Evolutionary conservation across 64 coral and sea anemone species (phyloP).

Genomic region (Platygyra sinensis): DNA sequence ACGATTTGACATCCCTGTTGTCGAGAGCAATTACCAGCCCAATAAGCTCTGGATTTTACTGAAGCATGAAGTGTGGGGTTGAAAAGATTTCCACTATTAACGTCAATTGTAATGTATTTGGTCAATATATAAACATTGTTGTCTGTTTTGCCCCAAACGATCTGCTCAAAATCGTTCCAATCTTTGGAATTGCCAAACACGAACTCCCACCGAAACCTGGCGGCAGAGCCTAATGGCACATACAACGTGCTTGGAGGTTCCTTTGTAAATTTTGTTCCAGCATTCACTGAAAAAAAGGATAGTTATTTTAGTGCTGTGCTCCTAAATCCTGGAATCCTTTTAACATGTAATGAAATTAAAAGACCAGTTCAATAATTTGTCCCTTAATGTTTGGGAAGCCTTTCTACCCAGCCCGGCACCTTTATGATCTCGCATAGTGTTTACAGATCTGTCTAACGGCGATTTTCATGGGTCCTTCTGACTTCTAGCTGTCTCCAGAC

Average conservation of each 20-base stretch:
- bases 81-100: neutral
- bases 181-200: neutral
- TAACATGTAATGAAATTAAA: too few species aligned
- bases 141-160: slow-evolving; percentile 6
- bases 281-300: neutral
- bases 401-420: too few species aligned
- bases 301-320: too few species aligned
- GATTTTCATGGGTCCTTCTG: too few species aligned
- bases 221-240: neutral
- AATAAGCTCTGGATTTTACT: neutral
- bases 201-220: neutral
- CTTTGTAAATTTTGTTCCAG: slow-evolving; percentile 7
- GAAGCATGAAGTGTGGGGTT: neutral
- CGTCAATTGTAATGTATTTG: slow-evolving; percentile 1
- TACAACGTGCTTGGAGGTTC: neutral
- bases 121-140: neutral
- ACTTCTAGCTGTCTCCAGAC: too few species aligned
- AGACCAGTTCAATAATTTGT: too few species aligned
- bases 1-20: neutral
- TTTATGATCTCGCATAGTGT: too few species aligned
- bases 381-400: too few species aligned
- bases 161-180: neutral
- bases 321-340: too few species aligned
- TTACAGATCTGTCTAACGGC: too few species aligned
- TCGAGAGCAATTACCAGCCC: neutral